A percentile compares a stretch with the other conserved stretches of the same genome.
phyloP scores from a whole-genome alignment of 2,888 invertebrate species.

The Eristalis intricaria region DNA sequence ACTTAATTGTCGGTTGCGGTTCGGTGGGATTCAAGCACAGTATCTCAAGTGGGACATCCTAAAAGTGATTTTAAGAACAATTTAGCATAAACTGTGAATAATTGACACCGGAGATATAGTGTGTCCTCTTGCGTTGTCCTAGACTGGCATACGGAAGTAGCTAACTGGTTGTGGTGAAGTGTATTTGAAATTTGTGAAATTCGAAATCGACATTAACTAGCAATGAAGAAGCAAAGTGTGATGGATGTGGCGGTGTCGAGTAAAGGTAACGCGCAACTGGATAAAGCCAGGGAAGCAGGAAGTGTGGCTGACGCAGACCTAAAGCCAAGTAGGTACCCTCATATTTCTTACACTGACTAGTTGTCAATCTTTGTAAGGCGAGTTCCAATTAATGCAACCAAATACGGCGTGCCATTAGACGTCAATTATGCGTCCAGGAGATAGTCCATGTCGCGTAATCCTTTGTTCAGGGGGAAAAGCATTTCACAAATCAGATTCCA shows the following conservation, averaged over 20 bases:
- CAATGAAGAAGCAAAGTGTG: slow-evolving; percentile 53
- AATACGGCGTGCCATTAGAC: slow-evolving; percentile 36
- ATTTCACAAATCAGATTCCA: neutral
- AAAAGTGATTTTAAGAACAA: neutral
- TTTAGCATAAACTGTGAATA: neutral
- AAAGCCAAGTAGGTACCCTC: slow-evolving; percentile 62
- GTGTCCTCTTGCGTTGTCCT: slow-evolving; percentile 5
- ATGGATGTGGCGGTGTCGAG: slow-evolving; percentile 31
- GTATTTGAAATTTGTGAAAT: slow-evolving; percentile 16
- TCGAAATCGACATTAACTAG: slow-evolving; percentile 24
- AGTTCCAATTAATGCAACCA: slow-evolving; percentile 58
- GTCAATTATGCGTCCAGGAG: slow-evolving; percentile 33
- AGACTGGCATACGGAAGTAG: slow-evolving; percentile 17
- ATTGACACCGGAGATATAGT: neutral
- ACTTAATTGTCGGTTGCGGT: slow-evolving; percentile 30
- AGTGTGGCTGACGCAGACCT: slow-evolving; percentile 23
- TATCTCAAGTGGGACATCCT: slow-evolving; percentile 6
- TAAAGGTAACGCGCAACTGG: slow-evolving; percentile 39
- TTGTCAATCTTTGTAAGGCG: slow-evolving; percentile 25
- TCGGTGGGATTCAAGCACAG: slow-evolving; percentile 31
- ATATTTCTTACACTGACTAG: slow-evolving; percentile 1
- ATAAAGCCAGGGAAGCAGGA: slow-evolving; percentile 65
- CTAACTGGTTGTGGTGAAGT: neutral
- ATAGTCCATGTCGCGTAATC: slow-evolving; percentile 11
- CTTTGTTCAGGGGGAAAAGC: slow-evolving; percentile 32